These are phyloP conservation scores for Falco novaeseelandiae DNA, from an alignment of 2,797 vertebrate genomes.

Conservation along the genomic window DNA sequence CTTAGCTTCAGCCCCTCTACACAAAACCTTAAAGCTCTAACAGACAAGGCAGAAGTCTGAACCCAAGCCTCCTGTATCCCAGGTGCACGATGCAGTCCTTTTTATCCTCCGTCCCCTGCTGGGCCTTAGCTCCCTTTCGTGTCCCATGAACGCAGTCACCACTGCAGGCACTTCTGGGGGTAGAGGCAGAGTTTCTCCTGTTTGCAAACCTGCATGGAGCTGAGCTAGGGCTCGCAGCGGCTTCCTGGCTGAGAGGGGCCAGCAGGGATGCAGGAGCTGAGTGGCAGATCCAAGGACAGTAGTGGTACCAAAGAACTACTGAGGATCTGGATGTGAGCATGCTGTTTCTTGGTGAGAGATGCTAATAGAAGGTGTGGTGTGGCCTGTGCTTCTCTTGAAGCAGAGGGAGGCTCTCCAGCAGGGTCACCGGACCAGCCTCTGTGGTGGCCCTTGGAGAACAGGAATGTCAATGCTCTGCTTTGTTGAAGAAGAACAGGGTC, in stretches of 20 bases:
- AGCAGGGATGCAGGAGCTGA: neutral
- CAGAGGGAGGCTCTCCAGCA: neutral
- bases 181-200: neutral
- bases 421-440: fast-evolving
- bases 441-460: neutral
- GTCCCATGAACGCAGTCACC: neutral
- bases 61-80: neutral
- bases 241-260: neutral
- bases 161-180: neutral
- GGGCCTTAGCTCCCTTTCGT: neutral
- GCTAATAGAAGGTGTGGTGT: fast-evolving
- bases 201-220: neutral
- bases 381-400: neutral
- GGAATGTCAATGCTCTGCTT: neutral
- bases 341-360: neutral
- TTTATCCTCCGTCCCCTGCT: neutral
- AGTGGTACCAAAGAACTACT: neutral
- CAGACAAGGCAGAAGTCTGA: neutral
- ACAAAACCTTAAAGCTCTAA: neutral
- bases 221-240: neutral
- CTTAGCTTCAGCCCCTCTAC: neutral
- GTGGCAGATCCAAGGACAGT: neutral
- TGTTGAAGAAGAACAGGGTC: neutral
- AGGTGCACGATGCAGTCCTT: neutral
- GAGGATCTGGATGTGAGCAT: neutral